Evolutionary conservation across 2,797 vertebrate genomes (phyloP).

Genomic region (Lates japonicus): DNA sequence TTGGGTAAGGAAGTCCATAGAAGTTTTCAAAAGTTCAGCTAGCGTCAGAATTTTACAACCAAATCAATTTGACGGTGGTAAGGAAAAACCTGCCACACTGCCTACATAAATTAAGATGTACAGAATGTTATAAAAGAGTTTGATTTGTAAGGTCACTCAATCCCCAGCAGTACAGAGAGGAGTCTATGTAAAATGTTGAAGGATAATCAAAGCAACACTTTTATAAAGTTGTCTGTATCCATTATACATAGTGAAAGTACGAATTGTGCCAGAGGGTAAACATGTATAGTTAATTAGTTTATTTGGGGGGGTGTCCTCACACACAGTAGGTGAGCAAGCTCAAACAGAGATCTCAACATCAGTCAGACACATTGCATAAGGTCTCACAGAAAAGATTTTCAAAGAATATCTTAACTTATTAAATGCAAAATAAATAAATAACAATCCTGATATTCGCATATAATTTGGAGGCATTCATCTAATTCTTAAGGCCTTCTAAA

Average conservation of each 20-base stretch:
- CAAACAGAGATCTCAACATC: conserved; percentile 37
- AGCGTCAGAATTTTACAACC: background rate
- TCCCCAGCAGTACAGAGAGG: background rate
- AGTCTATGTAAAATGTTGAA: background rate
- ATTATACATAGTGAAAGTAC: conserved; percentile 11
- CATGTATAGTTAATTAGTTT: conserved; percentile 47
- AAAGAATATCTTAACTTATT: conserved; percentile 24
- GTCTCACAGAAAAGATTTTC: background rate
- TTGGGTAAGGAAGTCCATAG: background rate
- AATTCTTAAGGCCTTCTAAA: background rate
- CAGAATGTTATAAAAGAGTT: background rate
- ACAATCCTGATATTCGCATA: background rate
- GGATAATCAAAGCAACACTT: conserved; percentile 26
- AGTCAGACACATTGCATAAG: conserved; percentile 1
- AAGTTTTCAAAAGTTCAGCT: conserved; percentile 7
- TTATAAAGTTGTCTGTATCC: conserved; percentile 10
- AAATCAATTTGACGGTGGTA: background rate
- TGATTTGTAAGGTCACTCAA: conserved; percentile 3
- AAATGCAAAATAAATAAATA: background rate
- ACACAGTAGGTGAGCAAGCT: conserved; percentile 20
- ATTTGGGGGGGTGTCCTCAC: conserved; percentile 9
- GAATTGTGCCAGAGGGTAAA: conserved; percentile 8
- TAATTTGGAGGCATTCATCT: background rate
- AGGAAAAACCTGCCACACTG: background rate
- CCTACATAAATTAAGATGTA: conserved; percentile 3